Base-by-base conservation (phyloP, 2,797 vertebrate species). In the Bovichtus variegatus region DNA sequence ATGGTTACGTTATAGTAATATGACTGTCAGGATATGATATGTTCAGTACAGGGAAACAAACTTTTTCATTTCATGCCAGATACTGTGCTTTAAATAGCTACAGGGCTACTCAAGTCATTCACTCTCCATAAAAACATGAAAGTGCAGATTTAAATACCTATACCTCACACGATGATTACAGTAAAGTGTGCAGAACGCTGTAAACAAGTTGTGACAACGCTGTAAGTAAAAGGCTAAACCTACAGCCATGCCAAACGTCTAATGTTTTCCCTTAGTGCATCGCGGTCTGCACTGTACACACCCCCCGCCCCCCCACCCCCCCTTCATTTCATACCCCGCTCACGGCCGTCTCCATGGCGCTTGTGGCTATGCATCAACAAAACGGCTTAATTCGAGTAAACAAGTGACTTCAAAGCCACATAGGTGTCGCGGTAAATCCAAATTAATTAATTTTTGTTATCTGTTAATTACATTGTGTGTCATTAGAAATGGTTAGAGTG, bases 361-460 rank as follows among this genome's bases (percentile, higher is more conserved):
- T 74, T 34, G 55, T n/a, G 57, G 64, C 64, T 11, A 49, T 67
- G 71, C 79, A 80, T 87, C 74, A 78, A 86, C 76, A 79, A 70
- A 81, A 83, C 8, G 18, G 63, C 65, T 78, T 79, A 19, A 81
- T 83, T 81, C 5, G 27, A 76, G 72, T 88, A 84, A 90, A 90
- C 84, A 89, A 89, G 87, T 43, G 62, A 81, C 79, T 86, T 75
- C 61, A 75, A 77, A 82, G 72, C 66, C 49, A 54, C 84, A 68
- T 79, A 74, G 84, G 86, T 85, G 84, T 85, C 47, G 31, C 38
- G 10, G 54, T 76, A 81, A 87, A 88, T 85, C 76, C 85, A 61
- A 80, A 82, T 87, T 62, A 89, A 91, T 89, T 84, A 60, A 89
- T 89, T 91, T n/a, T 55, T 1, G 58, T 85, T 87, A 90, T 87